Evolutionary conservation across 2,888 invertebrate species (phyloP).

Genomic region (Alentia gelatinosa): DNA sequence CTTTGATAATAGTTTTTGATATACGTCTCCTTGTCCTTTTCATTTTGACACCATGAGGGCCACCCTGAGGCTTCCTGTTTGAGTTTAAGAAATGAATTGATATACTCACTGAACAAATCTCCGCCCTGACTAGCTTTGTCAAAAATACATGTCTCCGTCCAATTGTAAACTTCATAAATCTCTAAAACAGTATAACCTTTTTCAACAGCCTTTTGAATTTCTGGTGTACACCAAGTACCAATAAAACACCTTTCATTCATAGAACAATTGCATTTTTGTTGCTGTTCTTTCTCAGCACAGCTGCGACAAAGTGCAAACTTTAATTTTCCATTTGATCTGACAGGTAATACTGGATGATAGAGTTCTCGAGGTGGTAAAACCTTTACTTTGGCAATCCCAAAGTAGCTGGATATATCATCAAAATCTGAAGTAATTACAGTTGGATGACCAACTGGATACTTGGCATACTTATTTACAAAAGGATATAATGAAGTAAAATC

Average conservation of each 20-base stretch:
- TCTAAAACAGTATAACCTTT: constrained; percentile 74
- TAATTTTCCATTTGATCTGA: constrained; percentile 71
- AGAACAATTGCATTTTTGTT: background rate
- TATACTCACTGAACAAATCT: constrained; percentile 70
- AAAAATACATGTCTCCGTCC: constrained; percentile 61
- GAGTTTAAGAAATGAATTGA: constrained; percentile 67
- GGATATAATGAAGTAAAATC: constrained; percentile 71
- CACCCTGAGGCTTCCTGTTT: constrained; percentile 66
- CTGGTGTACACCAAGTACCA: constrained; percentile 78
- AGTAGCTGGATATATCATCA: constrained; percentile 66
- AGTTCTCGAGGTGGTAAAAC: constrained; percentile 69
- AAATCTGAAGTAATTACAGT: constrained; percentile 63
- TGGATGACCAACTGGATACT: constrained; percentile 69
- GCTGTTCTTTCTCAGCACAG: constrained; percentile 65
- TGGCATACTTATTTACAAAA: constrained; percentile 66
- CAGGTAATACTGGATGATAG: constrained; percentile 75
- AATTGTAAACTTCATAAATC: constrained; percentile 61
- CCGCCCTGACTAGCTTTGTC: constrained; percentile 65
- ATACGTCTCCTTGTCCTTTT: constrained; percentile 63
- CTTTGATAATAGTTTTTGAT: constrained; percentile 60
- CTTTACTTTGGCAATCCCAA: constrained; percentile 70
- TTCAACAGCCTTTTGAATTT: constrained; percentile 73
- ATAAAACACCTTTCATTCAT: constrained; percentile 66
- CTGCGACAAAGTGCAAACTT: constrained; percentile 76
- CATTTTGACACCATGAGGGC: constrained; percentile 60